These are phyloP conservation scores for Euwallacea fornicatus DNA, from an alignment of 1,140 invertebrate genomes.

Conservation along the genomic window DNA sequence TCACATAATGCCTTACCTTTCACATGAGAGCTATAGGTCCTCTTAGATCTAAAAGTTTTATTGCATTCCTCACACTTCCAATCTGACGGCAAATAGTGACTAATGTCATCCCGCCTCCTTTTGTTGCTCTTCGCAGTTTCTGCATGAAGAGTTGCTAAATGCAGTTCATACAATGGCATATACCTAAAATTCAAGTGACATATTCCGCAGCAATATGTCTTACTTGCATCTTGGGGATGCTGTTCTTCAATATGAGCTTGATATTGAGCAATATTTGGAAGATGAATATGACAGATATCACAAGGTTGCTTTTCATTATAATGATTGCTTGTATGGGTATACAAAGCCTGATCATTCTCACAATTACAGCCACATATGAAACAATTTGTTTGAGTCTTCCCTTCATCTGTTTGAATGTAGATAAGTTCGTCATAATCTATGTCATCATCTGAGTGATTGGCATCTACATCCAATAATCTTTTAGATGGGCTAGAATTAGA, in stretches of 20 bases:
- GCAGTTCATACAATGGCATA: conserved; percentile 27
- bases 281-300: conserved; percentile 11
- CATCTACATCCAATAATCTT: neutral
- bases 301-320: conserved; percentile 30
- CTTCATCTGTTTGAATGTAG: conserved; percentile 22
- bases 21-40: conserved; percentile 16
- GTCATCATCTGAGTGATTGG: conserved; percentile 10
- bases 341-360: conserved; percentile 20
- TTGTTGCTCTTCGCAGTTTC: conserved; percentile 8
- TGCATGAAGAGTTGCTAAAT: conserved; percentile 18
- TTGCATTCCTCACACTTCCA: conserved; percentile 27
- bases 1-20: conserved; percentile 13
- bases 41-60: conserved; percentile 13
- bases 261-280: conserved; percentile 29
- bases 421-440: conserved; percentile 25
- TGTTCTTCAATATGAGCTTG: conserved; percentile 18
- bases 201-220: conserved; percentile 23
- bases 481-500: neutral
- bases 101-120: neutral
- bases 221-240: conserved; percentile 17
- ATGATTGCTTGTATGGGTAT: conserved; percentile 26
- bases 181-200: conserved; percentile 21
- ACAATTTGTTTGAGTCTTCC: neutral
- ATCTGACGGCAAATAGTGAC: neutral
- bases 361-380: conserved; percentile 26